Base-by-base conservation (phyloP, 1,140 invertebrate species). In the Carposina sasakii region DNA sequence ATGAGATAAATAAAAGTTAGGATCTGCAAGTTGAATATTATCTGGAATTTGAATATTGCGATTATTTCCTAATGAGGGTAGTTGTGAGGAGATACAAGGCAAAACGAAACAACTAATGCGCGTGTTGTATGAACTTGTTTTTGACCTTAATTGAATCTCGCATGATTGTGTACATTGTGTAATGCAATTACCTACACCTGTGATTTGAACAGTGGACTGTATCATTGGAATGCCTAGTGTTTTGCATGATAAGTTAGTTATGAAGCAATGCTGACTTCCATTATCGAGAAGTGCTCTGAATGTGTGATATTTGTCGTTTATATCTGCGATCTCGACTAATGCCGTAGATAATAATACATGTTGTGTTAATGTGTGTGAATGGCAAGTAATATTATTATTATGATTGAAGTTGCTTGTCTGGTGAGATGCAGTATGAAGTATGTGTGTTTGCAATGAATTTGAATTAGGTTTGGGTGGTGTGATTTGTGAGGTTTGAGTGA, bases 161-260 rank as follows among this genome's bases (percentile, higher is more conserved):
- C 36, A 21, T 9, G 22, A 13, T 19, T 21, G 36, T 5, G 5
- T 39, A 10, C 19, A 21, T 2, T 39, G 17, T 3, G 36, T 39
- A 10, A 39, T 20, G 9, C 19, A 39, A 12, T 39, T 20, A 21
- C 36, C 36, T 39, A 39, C 36, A 9, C 17, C 36, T 10, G 19
- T 20, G 6, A 22, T 12, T 10, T 22, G 36, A 39, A 39, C 36
- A 39, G 19, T 39, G 36, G 36, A 39, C 36, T 39, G 36, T 39
- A 39, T 39, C 4, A 39, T 9, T 21, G 36, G 36, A 39, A 39
- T 20, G 20, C 22, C 22, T 39, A 39, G 13, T 19, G 8, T 6
- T 39, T 39, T 39, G 13, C 36, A 39, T 21, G 22, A 10, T 3
- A 12, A 12, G 10, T 39, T 20, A 9, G 36, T 21, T 10, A 20